These are phyloP conservation scores for Poeciliopsis gracilis DNA, from an alignment of 2,797 vertebrate genomes.

Conservation along the genomic window DNA sequence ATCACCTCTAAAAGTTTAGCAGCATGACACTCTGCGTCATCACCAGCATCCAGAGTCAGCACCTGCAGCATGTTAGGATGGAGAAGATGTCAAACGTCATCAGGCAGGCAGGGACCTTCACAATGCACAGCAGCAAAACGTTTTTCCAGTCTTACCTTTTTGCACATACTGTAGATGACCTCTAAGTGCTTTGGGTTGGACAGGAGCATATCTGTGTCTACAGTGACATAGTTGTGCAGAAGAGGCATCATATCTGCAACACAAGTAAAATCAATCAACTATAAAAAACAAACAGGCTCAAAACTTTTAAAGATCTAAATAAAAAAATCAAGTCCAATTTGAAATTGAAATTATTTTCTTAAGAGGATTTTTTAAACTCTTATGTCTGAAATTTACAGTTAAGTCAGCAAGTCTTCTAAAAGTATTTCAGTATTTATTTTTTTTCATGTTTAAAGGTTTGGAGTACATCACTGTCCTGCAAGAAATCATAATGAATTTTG, in stretches of 20 bases:
- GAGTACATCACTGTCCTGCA: background rate
- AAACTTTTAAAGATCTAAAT: background rate
- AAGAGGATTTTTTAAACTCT: background rate
- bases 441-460: background rate
- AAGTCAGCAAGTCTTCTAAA: background rate
- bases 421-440: background rate
- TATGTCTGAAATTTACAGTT: background rate
- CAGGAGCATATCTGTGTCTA: conserved; percentile 92
- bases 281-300: background rate
- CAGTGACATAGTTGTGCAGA: conserved; percentile 95
- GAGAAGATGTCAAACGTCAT: background rate
- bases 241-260: conserved; percentile 98
- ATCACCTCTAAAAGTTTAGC: conserved; percentile 97
- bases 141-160: conserved; percentile 86
- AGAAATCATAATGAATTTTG: background rate
- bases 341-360: background rate
- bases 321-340: background rate
- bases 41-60: conserved; percentile 89
- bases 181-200: conserved; percentile 94
- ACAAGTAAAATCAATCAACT: conserved; percentile 5
- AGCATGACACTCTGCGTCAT: conserved; percentile 96
- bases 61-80: conserved; percentile 77
- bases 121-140: too few relatives aligned
- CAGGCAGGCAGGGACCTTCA: too few relatives aligned
- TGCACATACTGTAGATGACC: conserved; percentile 97